Percentiles rank a stretch among this genome's conserved stretches.
These are phyloP conservation scores for Anguilla pacifica DNA, from an alignment of 2,797 vertebrate genomes.

Conservation along the genomic window DNA sequence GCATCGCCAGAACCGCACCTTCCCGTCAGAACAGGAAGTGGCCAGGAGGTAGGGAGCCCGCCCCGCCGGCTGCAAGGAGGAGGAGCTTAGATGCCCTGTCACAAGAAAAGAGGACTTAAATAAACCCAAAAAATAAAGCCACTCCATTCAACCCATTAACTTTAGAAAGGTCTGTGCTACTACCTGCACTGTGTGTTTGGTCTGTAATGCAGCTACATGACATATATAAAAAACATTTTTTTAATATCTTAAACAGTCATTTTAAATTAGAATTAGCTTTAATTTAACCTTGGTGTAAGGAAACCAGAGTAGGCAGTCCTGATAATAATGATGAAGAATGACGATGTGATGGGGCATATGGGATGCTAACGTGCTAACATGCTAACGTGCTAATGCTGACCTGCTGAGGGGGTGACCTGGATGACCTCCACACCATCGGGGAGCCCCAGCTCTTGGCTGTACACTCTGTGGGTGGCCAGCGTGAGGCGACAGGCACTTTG, in stretches of 20 bases:
- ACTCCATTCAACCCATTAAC: too few relatives aligned
- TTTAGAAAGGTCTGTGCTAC: neutral
- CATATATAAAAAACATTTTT: neutral
- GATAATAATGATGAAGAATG: neutral
- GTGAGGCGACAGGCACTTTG: slow-evolving; percentile 89
- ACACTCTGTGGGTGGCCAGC: slow-evolving; percentile 82
- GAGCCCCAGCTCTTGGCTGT: slow-evolving; percentile 85
- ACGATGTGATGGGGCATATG: neutral
- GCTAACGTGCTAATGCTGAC: slow-evolving; percentile 60
- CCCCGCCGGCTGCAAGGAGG: slow-evolving; percentile 89
- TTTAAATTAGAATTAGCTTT: neutral
- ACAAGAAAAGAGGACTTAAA: slow-evolving; percentile 41
- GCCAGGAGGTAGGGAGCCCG: slow-evolving; percentile 92
- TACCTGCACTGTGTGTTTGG: neutral
- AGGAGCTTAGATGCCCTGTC: slow-evolving; percentile 92
- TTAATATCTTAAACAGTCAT: neutral
- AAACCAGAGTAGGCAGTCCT: neutral
- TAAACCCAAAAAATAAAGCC: neutral
- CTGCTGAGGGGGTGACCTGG: slow-evolving; percentile 91
- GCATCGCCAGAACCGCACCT: slow-evolving; percentile 94
- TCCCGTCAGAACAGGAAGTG: slow-evolving; percentile 92
- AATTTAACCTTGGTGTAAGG: neutral
- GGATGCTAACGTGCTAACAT: neutral
- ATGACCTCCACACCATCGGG: slow-evolving; percentile 89
- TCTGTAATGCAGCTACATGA: neutral